Evolutionary conservation across 1,140 invertebrate species (phyloP), one percentile per base, ranked within the genome.

Genomic region (Drosophila mayri): DNA sequence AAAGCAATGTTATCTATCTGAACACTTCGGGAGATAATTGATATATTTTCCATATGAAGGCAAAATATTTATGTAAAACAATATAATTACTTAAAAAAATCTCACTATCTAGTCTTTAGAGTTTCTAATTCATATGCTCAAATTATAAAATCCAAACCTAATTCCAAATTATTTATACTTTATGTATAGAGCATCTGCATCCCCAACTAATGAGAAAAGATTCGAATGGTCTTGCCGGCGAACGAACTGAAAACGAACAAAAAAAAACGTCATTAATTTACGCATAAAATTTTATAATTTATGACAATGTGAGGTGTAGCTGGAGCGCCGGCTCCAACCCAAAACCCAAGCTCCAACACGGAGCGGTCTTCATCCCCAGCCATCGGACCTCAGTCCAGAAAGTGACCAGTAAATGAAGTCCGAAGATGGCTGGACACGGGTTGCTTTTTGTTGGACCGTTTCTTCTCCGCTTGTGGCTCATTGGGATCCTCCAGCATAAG

Each of bases 281-380:
- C 81, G 81, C 90, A 91, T 91, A 91, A 91, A 91, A 91, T 90
- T 85, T 88, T 91, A 91, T 91, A 91, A 91, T 91, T 91, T 91
- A 91, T 91, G 88, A 91, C 85, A 90, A 90, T 81, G 52, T 63
- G 85, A 90, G 85, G 85, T 90, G 85, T 85, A 90, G 85, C 85
- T 90, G 85, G 86, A 90, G 85, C 85, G 85, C 85, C 85, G 67
- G 86, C 76, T 78, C 62, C 79, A 68, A 59, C 63, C 37, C 22
- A 18, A 64, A 64, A 47, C 18, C 38, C 62, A 16, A 76, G 74
- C 60, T 71, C 70, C 70, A 41, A 50, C 49, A n/a, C n/a, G n/a
- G n/a, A n/a, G n/a, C 54, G 16, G 59, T 65, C 60, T 49, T 52
- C 68, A 49, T n/a, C 44, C 30, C 37, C n/a, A 49, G 28, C 44